phyloP scores from a whole-genome alignment of 1,140 invertebrate genomes.

The Homalodisca vitripennis region DNA sequence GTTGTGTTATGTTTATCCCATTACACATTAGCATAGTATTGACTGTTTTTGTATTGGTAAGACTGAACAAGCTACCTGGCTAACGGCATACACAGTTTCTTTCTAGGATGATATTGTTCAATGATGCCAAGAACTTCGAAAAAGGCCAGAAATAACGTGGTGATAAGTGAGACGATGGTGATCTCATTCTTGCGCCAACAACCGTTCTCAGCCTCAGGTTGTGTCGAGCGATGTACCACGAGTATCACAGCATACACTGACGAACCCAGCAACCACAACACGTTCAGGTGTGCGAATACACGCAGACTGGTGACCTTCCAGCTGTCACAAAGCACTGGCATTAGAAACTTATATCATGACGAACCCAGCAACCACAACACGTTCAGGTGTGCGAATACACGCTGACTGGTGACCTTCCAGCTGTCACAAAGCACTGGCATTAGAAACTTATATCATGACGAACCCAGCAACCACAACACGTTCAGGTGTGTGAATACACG shows the following conservation, averaged over 20 bases:
- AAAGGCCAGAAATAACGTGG: conserved; percentile 83
- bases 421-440: too few relatives aligned
- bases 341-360: too few relatives aligned
- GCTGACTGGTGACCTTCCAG: too few relatives aligned
- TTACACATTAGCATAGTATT: too few relatives aligned
- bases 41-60: too few relatives aligned
- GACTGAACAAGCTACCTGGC: conserved; percentile 81
- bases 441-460: too few relatives aligned
- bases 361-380: too few relatives aligned
- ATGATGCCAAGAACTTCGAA: conserved; percentile 88
- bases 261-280: conserved; percentile 68
- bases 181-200: conserved; percentile 90
- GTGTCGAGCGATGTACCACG: conserved; percentile 75
- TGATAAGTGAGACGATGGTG: conserved; percentile 84
- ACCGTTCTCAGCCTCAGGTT: conserved; percentile 50
- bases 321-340: too few relatives aligned
- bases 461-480: too few relatives aligned
- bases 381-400: too few relatives aligned
- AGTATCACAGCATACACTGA: conserved; percentile 83
- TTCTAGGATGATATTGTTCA: conserved; percentile 92
- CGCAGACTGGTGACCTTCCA: conserved; percentile 81
- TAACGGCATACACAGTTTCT: conserved; percentile 84
- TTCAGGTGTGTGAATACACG: too few relatives aligned
- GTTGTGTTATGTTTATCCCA: too few relatives aligned
- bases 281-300: conserved; percentile 79